Evolutionary conservation across 2,888 invertebrate species (phyloP).

Genomic region (Lycaena phlaeas): DNA sequence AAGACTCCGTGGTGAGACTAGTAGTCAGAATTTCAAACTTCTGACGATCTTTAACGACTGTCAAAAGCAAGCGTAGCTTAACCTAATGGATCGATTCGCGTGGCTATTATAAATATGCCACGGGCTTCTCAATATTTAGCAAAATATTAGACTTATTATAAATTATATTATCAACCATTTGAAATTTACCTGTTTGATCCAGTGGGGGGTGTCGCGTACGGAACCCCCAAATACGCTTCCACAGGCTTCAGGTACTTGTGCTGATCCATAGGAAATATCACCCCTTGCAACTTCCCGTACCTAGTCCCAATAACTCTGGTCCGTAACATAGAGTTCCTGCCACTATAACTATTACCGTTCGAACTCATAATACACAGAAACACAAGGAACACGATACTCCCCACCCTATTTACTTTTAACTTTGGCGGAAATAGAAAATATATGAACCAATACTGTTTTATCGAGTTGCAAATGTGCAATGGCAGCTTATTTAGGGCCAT

Average conservation of each 20-base stretch:
- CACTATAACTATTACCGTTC: slow-evolving; percentile 50
- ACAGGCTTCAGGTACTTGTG: slow-evolving; percentile 83
- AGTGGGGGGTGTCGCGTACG: slow-evolving; percentile 89
- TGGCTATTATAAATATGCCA: too few species aligned
- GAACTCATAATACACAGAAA: slow-evolving; percentile 44
- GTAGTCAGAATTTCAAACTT: too few species aligned
- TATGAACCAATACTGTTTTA: slow-evolving; percentile 60
- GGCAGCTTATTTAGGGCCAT: slow-evolving; percentile 65
- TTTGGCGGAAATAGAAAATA: too few species aligned
- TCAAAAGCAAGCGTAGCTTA: too few species aligned
- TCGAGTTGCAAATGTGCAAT: slow-evolving; percentile 64
- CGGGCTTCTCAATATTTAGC: too few species aligned
- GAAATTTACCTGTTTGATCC: slow-evolving; percentile 84
- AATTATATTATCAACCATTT: too few species aligned
- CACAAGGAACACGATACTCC: slow-evolving; percentile 37
- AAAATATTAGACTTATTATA: too few species aligned
- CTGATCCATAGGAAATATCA: slow-evolving; percentile 84
- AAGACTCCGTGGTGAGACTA: too few species aligned
- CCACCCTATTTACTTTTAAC: slow-evolving; percentile 16
- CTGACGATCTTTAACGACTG: too few species aligned
- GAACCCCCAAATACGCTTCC: slow-evolving; percentile 88
- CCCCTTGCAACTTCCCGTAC: slow-evolving; percentile 88
- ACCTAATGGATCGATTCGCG: too few species aligned
- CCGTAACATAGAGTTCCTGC: slow-evolving; percentile 79
- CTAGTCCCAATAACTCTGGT: slow-evolving; percentile 87